A percentile compares a stretch with the other conserved stretches of the same genome.
Evolutionary conservation across 2,113 vertebrate species (phyloP).

Genomic region (Urocitellus parryii): DNA sequence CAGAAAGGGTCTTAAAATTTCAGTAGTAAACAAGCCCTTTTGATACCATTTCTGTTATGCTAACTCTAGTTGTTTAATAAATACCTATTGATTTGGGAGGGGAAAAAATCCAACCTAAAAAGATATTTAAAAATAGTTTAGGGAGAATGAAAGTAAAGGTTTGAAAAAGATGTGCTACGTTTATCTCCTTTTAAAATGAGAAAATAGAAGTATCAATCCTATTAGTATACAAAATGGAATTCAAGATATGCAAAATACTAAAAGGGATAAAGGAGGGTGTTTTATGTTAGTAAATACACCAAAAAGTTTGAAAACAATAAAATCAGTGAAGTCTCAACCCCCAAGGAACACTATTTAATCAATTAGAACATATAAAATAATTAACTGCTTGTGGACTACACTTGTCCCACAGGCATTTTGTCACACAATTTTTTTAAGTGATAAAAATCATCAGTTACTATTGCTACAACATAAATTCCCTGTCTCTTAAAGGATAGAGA

Average conservation of each 20-base stretch:
- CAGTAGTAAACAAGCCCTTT: neutral
- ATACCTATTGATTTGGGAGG: neutral
- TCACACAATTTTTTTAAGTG: neutral
- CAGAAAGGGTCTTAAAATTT: neutral
- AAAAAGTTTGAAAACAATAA: neutral
- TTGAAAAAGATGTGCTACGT: neutral
- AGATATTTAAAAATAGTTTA: neutral
- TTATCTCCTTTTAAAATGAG: neutral
- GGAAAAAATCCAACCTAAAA: neutral
- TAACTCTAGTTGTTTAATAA: neutral
- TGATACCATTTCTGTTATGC: neutral
- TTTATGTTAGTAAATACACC: neutral
- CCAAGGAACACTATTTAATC: neutral
- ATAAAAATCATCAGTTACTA: neutral
- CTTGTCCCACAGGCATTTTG: neutral
- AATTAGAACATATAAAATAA: neutral
- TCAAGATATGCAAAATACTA: neutral
- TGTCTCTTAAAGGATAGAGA: neutral
- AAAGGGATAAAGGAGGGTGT: neutral
- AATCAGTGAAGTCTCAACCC: neutral
- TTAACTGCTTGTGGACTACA: neutral
- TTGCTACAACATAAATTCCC: neutral
- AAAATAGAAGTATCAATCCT: neutral
- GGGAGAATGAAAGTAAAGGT: constrained; percentile 9
- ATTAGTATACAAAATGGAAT: constrained; percentile 11